These are phyloP conservation scores for Spodoptera frugiperda DNA, from an alignment of 1,140 invertebrate genomes.

Conservation along the genomic window DNA sequence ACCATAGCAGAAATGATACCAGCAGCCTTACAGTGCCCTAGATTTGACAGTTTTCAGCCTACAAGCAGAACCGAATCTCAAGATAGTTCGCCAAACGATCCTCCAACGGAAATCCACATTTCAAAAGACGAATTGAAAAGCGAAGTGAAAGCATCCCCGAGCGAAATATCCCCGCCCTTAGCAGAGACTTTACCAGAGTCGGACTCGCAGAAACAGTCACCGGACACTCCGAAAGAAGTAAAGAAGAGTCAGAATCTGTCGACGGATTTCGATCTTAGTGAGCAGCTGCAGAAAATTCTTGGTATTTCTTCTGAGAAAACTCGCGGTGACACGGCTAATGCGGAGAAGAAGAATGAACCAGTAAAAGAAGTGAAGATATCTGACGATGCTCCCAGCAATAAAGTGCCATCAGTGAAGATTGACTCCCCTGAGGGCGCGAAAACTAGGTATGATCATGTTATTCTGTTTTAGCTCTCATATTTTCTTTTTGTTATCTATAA, in stretches of 20 bases:
- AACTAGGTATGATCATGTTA: conserved; percentile 64
- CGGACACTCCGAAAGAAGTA: conserved; percentile 78
- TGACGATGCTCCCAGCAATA: conserved; percentile 68
- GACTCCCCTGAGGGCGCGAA: conserved; percentile 82
- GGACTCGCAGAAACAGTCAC: conserved; percentile 79
- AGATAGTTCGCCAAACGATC: conserved; percentile 79
- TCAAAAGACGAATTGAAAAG: conserved; percentile 67
- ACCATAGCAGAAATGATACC: conserved; percentile 82
- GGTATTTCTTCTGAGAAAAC: conserved; percentile 84
- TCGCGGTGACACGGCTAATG: conserved; percentile 61
- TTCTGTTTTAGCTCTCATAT: too few relatives aligned
- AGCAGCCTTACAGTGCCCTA: conserved; percentile 70
- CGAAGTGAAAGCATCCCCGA: conserved; percentile 78
- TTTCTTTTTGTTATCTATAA: too few relatives aligned
- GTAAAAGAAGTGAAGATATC: conserved; percentile 77
- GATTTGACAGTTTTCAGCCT: conserved; percentile 69
- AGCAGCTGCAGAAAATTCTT: conserved; percentile 84
- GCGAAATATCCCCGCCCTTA: conserved; percentile 80
- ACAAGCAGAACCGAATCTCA: conserved; percentile 74
- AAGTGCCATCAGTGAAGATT: conserved; percentile 84
- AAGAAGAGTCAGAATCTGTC: conserved; percentile 85
- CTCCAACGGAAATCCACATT: conserved; percentile 80
- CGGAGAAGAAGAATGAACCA: conserved; percentile 75
- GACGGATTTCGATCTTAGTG: conserved; percentile 84
- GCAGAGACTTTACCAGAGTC: conserved; percentile 66